Percentiles rank a stretch among this genome's conserved stretches.
phyloP scores from a whole-genome alignment of 2,888 invertebrate species.

The Nymphalis urticae region DNA sequence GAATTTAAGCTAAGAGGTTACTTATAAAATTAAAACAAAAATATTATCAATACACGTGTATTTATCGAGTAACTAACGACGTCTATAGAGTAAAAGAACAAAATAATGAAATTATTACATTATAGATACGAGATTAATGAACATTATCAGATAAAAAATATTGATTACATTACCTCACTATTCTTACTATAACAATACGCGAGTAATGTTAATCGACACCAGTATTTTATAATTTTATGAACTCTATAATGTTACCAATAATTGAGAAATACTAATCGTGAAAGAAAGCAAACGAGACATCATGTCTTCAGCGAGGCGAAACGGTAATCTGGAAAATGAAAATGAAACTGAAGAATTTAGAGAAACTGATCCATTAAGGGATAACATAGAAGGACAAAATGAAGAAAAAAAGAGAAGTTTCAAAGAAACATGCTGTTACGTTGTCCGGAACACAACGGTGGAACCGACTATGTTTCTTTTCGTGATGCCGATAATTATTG shows the following conservation, averaged over 20 bases:
- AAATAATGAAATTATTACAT: not conserved
- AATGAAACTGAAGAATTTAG: constrained; percentile 40
- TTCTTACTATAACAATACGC: not conserved
- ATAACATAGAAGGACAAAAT: constrained; percentile 31
- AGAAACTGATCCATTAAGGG: constrained; percentile 50
- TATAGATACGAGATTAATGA: constrained; percentile 12
- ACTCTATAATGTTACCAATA: not conserved
- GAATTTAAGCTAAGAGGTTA: too few species aligned
- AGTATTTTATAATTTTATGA: not conserved
- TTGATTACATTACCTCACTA: not conserved
- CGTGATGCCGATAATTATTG: constrained; percentile 62
- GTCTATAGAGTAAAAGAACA: not conserved
- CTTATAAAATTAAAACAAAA: too few species aligned
- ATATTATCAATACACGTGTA: too few species aligned
- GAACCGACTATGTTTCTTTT: constrained; percentile 63
- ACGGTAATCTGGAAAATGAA: constrained; percentile 16
- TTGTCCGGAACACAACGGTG: constrained; percentile 56
- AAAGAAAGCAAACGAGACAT: not conserved
- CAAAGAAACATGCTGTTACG: constrained; percentile 43
- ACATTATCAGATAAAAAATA: constrained; percentile 19
- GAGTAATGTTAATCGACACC: not conserved
- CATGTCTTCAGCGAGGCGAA: constrained; percentile 14
- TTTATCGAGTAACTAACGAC: not conserved
- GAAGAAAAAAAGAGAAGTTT: constrained; percentile 42
- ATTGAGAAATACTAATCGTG: not conserved